Evolutionary conservation across 2,888 invertebrate species (phyloP), one percentile per base, ranked within the genome.

Genomic region (Latrodectus hesperus): DNA sequence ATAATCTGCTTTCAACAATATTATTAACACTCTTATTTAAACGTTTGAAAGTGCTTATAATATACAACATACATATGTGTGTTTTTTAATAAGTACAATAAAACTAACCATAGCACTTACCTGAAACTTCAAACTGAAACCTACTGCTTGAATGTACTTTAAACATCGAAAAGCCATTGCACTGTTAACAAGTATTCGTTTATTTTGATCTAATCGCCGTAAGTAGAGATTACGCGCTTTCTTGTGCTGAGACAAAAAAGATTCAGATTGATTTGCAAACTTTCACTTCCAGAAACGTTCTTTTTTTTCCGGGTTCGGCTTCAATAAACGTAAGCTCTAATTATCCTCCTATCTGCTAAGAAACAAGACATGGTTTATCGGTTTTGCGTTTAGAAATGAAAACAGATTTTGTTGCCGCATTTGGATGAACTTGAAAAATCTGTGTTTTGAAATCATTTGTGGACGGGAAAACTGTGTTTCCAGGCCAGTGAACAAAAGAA

Each of bases 241-340:
- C 60, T 60, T 60, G 67, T 26, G 26, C 49, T 12, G 70, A 70
- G 38, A 70, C 22, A 6, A 49, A 49, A 49, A 49, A 70, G 16
- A 70, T 16, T 3, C 12, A 17, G 14, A 11, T 76, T 38, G 38
- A 38, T 76, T 76, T 51, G 22, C 16, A 76, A 76, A 67, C 79
- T 80, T 76, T 75, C 74, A 68, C 64, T 73, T 55, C 49, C 73
- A 68, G 55, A 53, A 11, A 52, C 52, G 64, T 71, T 60, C 49
- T 53, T 53, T 65, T 16, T 71, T 86, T 65, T 78, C 68, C 76
- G 16, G 60, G 86, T 64, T 74, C 77, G 38, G 86, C 86, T 76
- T 81, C 77, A 86, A 70, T 77, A 80, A 86, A 65, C 86, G 14
- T 16, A 72, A 86, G 81, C 55, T 76, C 86, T 67, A 77, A 77